Base-by-base conservation (phyloP, 2,113 vertebrate species). In the Menura novaehollandiae region DNA sequence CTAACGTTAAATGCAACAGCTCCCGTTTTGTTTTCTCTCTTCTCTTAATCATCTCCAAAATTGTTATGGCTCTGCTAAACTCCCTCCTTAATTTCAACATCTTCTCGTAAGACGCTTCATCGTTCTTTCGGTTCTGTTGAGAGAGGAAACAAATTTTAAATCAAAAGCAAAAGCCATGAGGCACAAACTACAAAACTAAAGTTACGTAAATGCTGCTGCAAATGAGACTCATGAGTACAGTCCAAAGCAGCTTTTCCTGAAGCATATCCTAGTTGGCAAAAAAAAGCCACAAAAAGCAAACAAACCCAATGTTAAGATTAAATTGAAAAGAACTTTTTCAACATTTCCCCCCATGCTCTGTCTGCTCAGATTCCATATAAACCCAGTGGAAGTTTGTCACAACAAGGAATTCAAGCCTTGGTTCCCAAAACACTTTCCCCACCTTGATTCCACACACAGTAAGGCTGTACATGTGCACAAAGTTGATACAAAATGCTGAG, bases 21-120 rank as follows among this genome's bases (percentile, higher is more conserved):
- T 99, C 99, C 39, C 99, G 97, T 95, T 99, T 99, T 87, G 98
- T 98, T 95, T 99, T 99, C 83, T 99, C 99, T 90, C 99, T 98
- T 84, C 99, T 98, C 96, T 99, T 99, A 96, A 99, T 98, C 99
- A 99, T 99, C 98, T 99, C 99, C 97, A 99, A 93, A 97, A 99
- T 99, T 44, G 99, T 99, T 97, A 99, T 99, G 85, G 99, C 98
- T 96, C 99, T 98, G 95, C 99, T 99, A 92, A 99, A 99, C 92
- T 99, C 99, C 83, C 99, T 98, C 95, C 99, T 98, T 88, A 99
- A 97, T 74, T 99, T 99, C 96, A 99, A 97, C 99, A 99, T 99
- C 95, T 99, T 99, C 97, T 99, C 99, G 10, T 99, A 99, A 43
- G 99, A 99, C 3, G 98, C 99, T 96, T 99, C 99, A 91, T 99